Conservation (phyloP, 1,140 invertebrate species). For the Tetramorium alpestre region DNA sequence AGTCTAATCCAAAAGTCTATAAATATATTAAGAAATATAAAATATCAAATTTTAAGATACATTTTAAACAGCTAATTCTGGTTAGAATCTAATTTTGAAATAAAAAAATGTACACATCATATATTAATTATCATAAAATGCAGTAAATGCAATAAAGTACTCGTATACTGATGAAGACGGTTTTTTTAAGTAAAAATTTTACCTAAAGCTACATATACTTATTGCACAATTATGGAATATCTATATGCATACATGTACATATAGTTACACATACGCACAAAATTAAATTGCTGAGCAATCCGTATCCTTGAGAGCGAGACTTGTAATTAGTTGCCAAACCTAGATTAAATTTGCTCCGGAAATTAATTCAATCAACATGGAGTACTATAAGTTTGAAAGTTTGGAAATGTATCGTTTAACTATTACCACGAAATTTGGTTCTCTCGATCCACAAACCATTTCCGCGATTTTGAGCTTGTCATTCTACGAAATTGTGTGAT, state of each 20-base stretch:
- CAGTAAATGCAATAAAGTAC: too few relatives aligned
- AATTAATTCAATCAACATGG: slow-evolving; percentile 35
- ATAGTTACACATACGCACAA: neutral
- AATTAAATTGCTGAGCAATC: slow-evolving; percentile 30
- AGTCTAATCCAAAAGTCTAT: too few relatives aligned
- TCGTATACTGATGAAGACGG: too few relatives aligned
- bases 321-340: slow-evolving; percentile 42
- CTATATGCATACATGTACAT: neutral
- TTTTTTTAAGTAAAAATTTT: neutral
- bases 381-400: slow-evolving; percentile 7
- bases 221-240: neutral
- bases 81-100: too few relatives aligned
- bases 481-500: neutral
- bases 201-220: neutral
- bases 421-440: neutral
- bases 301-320: neutral
- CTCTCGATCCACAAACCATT: neutral
- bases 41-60: too few relatives aligned
- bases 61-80: too few relatives aligned
- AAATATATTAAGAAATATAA: too few relatives aligned
- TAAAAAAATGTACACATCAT: too few relatives aligned
- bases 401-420: slow-evolving; percentile 5
- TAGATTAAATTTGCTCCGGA: slow-evolving; percentile 40
- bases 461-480: neutral
- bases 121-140: too few relatives aligned